phyloP scores from a whole-genome alignment of 1,140 invertebrate species.

The Drosophila truncata region DNA sequence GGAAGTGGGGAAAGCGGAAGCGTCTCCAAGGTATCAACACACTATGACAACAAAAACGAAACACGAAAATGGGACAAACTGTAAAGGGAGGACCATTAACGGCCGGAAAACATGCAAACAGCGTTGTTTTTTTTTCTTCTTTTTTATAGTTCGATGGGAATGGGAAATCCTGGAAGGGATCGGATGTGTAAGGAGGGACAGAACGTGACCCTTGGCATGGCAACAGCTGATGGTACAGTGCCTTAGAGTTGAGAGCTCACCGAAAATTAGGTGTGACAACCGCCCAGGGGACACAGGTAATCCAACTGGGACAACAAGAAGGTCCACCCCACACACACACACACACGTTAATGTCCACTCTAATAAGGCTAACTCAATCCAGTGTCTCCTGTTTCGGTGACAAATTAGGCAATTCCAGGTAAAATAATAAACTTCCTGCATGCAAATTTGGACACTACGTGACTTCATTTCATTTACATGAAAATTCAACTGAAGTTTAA shows the following conservation, averaged over 20 bases:
- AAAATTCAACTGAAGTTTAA: background rate
- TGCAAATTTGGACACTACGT: background rate
- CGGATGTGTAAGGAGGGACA: background rate
- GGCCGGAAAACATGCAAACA: constrained; percentile 48
- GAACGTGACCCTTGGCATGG: constrained; percentile 35
- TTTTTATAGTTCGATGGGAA: constrained; percentile 46
- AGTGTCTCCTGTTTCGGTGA: constrained; percentile 1
- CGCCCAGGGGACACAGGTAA: constrained; percentile 2
- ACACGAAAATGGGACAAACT: constrained; percentile 36
- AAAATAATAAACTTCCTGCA: constrained; percentile 3
- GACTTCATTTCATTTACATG: background rate
- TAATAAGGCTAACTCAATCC: constrained; percentile 28
- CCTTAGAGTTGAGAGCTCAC: background rate
- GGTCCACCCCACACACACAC: constrained; percentile 2
- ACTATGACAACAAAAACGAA: constrained; percentile 35
- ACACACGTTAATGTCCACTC: background rate
- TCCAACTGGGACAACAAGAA: background rate
- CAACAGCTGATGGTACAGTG: constrained; percentile 46
- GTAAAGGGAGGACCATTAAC: constrained; percentile 56
- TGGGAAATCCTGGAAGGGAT: background rate
- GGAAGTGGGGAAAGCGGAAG: constrained; percentile 15
- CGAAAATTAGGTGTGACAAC: constrained; percentile 41
- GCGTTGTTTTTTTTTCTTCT: constrained; percentile 4
- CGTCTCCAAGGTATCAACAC: constrained; percentile 63
- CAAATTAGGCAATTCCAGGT: constrained; percentile 28